Base-by-base conservation (phyloP, 2,113 vertebrate genomes). In the Anarhynchus alexandrinus region DNA sequence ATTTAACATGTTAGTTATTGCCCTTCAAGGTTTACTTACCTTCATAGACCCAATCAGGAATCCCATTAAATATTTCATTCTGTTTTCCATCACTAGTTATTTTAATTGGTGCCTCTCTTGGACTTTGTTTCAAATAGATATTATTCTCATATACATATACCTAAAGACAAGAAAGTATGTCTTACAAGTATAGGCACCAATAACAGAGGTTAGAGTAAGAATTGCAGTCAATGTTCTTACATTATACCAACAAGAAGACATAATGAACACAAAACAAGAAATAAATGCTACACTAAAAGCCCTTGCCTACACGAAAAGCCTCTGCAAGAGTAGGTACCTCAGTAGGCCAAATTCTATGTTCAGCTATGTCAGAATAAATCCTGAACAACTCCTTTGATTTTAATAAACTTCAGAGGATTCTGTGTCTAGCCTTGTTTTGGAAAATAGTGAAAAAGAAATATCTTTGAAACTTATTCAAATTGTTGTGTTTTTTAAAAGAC, bases 31-130 rank as follows among this genome's bases (percentile, higher is more conserved):
- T 89, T 76, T 93, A 62, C 88, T 95, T 93, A 99, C 99, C 99
- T 98, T 99, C 99, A 97, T 99, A 99, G 34, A 99, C 98, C 99
- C 99, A 99, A 95, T 99, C 99, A 93, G 99, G 99, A 86, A 99
- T 97, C 32, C 99, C 99, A 97, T 99, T 99, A 80, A 99, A 98
- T 97, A 99, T 98, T 97, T 98, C 96, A 97, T 99, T 99, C 95
- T 98, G 95, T 97, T 98, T 98, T 87, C 99, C 99, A 95, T 98
- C 98, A 61, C 81, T 94, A 73, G 99, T 99, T 96, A 99, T 80
- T 98, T 98, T 98, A 78, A 98, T 96, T 91, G 98, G 55, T 92
- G 96, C 76, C 58, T 98, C 97, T 87, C 85, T 98, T 85, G 98
- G 98, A 43, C 96, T 91, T 91, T 90, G 80, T 97, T 98, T 99